These are phyloP conservation scores for Dioctria rufipes DNA, from an alignment of 2,888 invertebrate species.

Conservation along the genomic window DNA sequence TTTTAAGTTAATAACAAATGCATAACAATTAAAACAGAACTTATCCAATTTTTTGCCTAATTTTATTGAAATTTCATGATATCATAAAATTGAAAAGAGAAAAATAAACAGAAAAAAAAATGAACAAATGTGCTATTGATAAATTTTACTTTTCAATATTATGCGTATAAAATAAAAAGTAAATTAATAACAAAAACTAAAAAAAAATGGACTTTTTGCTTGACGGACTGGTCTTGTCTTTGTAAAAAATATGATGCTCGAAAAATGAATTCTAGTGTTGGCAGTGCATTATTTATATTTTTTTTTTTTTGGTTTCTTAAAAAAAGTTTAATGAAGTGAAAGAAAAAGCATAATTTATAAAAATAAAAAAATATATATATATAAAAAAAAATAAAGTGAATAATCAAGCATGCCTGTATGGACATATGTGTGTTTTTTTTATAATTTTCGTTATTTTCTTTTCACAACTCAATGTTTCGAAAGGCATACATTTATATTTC, in stretches of 20 bases:
- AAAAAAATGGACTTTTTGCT: too few relatives aligned
- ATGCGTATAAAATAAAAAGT: constrained; percentile 47
- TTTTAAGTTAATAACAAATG: constrained; percentile 25
- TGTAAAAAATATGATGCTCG: constrained; percentile 5
- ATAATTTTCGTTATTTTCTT: background rate
- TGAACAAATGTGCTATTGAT: constrained; percentile 18
- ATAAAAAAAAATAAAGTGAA: background rate
- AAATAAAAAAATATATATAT: background rate
- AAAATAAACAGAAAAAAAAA: constrained; percentile 12
- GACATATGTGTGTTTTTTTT: background rate
- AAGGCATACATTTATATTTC: background rate
- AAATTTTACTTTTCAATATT: constrained; percentile 22
- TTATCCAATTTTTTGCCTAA: constrained; percentile 38
- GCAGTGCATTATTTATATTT: constrained; percentile 43
- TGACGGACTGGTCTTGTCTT: background rate
- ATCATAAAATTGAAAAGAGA: constrained; percentile 8
- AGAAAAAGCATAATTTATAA: background rate
- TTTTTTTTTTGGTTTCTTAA: constrained; percentile 1
- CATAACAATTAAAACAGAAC: constrained; percentile 50
- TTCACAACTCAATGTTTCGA: background rate
- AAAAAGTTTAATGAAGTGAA: background rate
- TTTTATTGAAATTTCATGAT: constrained; percentile 27
- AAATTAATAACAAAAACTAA: background rate
- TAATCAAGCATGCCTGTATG: constrained; percentile 4
- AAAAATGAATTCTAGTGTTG: constrained; percentile 39